A percentile compares a stretch with the other conserved stretches of the same genome.
phyloP scores from a whole-genome alignment of 2,888 invertebrate species.

The Dolomedes plantarius region DNA sequence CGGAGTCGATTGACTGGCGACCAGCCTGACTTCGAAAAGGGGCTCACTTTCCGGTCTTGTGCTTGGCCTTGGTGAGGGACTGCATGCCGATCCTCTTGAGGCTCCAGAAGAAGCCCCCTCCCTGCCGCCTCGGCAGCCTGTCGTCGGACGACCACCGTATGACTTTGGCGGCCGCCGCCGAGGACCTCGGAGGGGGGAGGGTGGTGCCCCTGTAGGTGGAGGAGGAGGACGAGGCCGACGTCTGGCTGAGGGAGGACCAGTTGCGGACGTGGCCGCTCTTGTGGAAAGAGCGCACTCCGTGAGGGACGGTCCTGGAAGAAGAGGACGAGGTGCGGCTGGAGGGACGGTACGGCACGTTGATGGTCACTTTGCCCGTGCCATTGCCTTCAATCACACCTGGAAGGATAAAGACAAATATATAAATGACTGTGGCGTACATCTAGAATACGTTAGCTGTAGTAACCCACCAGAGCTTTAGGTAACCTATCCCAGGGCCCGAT shows the following conservation, averaged over 20 bases:
- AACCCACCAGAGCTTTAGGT: too few species aligned
- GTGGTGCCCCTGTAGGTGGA: slow-evolving; percentile 30
- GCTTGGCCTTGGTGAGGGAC: slow-evolving; percentile 66
- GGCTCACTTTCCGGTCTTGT: slow-evolving; percentile 66
- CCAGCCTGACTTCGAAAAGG: too few species aligned
- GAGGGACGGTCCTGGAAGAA: slow-evolving; percentile 36
- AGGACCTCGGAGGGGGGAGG: neutral
- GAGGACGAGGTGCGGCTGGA: slow-evolving; percentile 52
- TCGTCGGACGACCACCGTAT: slow-evolving; percentile 67
- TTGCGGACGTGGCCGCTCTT: slow-evolving; percentile 62
- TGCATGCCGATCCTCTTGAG: slow-evolving; percentile 65
- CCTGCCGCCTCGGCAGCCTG: slow-evolving; percentile 33
- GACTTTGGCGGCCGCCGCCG: slow-evolving; percentile 43
- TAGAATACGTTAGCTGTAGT: too few species aligned
- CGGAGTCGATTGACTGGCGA: too few species aligned
- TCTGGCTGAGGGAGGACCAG: slow-evolving; percentile 70
- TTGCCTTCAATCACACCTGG: slow-evolving; percentile 56
- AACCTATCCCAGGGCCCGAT: too few species aligned
- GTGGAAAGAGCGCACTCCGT: slow-evolving; percentile 62
- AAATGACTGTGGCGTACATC: neutral
- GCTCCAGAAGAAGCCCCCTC: slow-evolving; percentile 59
- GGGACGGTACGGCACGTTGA: slow-evolving; percentile 56
- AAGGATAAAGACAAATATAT: neutral
- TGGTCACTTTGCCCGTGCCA: slow-evolving; percentile 59
- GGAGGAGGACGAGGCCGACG: slow-evolving; percentile 54